A percentile compares a stretch with the other conserved stretches of the same genome.
phyloP scores from a whole-genome alignment of 2,888 invertebrate species.

The Hedychridium roseum region DNA sequence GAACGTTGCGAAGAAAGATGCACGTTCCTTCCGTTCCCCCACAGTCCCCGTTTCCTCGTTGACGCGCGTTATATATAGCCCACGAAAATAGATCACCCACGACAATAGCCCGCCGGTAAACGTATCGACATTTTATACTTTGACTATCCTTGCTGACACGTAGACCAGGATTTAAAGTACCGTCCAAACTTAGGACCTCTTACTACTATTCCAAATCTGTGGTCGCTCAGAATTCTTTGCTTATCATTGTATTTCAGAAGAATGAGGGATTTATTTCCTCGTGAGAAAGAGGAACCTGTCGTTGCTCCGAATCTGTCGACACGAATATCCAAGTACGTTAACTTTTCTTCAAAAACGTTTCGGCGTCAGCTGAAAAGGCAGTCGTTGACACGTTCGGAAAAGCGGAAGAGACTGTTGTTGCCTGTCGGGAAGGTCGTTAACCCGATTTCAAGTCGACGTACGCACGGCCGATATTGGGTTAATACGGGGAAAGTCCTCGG shows the following conservation, averaged over 20 bases:
- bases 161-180: too few relatives aligned
- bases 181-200: too few relatives aligned
- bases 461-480: conserved; percentile 41
- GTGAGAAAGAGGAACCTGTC: not conserved
- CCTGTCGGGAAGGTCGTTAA: conserved; percentile 32
- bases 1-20: conserved; percentile 39
- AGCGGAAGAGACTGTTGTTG: too few relatives aligned
- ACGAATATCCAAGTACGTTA: too few relatives aligned
- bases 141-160: conserved; percentile 30
- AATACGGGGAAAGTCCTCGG: conserved; percentile 43
- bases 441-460: conserved; percentile 35
- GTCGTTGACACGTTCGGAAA: too few relatives aligned
- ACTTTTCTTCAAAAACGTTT: too few relatives aligned
- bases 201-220: too few relatives aligned
- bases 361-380: too few relatives aligned
- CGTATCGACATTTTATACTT: conserved; percentile 55
- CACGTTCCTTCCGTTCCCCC: conserved; percentile 14
- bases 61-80: conserved; percentile 35
- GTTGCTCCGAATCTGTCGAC: too few relatives aligned
- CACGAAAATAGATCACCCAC: conserved; percentile 53
- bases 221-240: too few relatives aligned
- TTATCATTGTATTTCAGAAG: too few relatives aligned
- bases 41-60: conserved; percentile 7
- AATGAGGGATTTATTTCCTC: too few relatives aligned
- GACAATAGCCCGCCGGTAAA: conserved; percentile 52